Evolutionary conservation across 1,140 invertebrate genomes (phyloP), one percentile per base, ranked within the genome.

Genomic region (Anadara kagoshimensis): DNA sequence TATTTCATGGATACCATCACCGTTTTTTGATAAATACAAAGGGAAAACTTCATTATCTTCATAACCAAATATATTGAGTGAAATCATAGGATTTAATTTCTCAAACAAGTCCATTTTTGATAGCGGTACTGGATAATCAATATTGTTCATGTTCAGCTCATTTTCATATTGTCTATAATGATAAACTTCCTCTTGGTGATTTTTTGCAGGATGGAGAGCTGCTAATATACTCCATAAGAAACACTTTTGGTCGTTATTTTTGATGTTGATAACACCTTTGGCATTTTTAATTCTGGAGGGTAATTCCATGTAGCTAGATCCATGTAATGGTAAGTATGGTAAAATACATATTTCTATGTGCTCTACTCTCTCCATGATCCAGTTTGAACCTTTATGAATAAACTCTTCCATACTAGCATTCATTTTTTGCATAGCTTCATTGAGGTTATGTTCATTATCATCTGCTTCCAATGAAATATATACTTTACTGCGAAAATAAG

Each of bases 221-320:
- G 69, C 69, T 49, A 71, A 57, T 24, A 71, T 43, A 64, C 29
- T 45, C 69, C 69, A 71, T 36, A 71, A 20, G 24, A 71, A 71
- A n/a, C 69, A 71, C 61, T 61, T 70, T 20, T 75, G 22, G 29
- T 74, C 65, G 8, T 44, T 58, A 44, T 68, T 74, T 24, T 62
- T 51, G 7, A 74, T 53, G 65, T 74, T 74, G 11, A 73, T 20
- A 5, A 73, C 49, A n/a, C 24, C 29, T 4, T 63, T 12, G 18
- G 11, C 49, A 29, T 20, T 7, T 29, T 22, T 45, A 8, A 73
- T 26, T 41, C 7, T 51, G 18, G 18, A 1, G 11, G 69, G 69
- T 26, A 70, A 29, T 11, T 45, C 44, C 16, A 51, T 54, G n/a
- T 70, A 63, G 44, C 59, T 70, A 2, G 59, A 53, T 24, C 53